Conservation (phyloP, 2,797 vertebrate genomes). For the Erethizon dorsatum region DNA sequence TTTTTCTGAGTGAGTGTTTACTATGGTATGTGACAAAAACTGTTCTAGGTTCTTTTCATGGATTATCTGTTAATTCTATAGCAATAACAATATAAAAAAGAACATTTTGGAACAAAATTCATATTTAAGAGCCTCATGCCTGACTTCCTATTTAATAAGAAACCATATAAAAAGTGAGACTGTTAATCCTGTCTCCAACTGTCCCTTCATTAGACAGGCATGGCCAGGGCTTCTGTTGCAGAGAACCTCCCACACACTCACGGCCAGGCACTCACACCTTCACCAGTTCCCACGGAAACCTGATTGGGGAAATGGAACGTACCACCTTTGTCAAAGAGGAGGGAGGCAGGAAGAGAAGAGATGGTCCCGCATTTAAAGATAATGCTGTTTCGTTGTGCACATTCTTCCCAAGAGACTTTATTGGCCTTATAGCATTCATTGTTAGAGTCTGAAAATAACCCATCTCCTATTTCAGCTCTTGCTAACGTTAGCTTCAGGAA, state of each 20-base stretch:
- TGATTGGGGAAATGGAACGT: constrained; percentile 75
- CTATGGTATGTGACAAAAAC: background rate
- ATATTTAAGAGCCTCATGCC: background rate
- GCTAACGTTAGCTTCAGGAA: constrained; percentile 46
- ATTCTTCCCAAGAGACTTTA: background rate
- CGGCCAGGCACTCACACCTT: background rate
- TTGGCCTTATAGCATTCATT: constrained; percentile 39
- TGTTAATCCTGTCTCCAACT: background rate
- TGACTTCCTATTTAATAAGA: constrained; percentile 69
- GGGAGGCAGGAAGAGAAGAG: background rate
- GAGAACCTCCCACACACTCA: background rate
- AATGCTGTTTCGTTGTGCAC: background rate
- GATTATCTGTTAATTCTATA: constrained; percentile 24
- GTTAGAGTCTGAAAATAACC: constrained; percentile 64
- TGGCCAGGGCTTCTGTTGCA: constrained; percentile 71
- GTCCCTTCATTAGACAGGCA: background rate
- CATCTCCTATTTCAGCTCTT: constrained; percentile 42
- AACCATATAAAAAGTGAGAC: background rate
- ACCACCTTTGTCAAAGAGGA: constrained; percentile 70
- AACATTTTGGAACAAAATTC: constrained; percentile 43
- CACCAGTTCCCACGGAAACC: constrained; percentile 85
- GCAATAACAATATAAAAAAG: background rate
- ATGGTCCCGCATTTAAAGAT: background rate
- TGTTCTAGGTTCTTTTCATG: background rate
- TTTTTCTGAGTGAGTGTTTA: background rate